These are phyloP conservation scores for Melipona quadrifasciata DNA, from an alignment of 1,140 invertebrate genomes.

Conservation along the genomic window DNA sequence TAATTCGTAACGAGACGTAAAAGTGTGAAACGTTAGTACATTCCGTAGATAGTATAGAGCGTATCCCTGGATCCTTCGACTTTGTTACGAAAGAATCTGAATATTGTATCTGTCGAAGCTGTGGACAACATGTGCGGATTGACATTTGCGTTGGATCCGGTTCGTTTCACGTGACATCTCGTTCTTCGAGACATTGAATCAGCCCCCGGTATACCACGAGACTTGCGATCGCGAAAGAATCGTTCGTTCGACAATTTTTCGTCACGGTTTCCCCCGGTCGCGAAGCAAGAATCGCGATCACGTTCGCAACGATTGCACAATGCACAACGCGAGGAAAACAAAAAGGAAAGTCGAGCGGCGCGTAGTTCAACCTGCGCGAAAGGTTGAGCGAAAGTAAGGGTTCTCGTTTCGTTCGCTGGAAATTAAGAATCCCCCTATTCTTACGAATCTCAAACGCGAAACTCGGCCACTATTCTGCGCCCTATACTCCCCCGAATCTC, in stretches of 20 bases:
- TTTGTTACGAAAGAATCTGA: not conserved
- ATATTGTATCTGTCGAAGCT: not conserved
- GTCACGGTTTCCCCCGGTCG: not conserved
- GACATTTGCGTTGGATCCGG: not conserved
- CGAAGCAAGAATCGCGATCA: not conserved
- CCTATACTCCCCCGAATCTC: not conserved
- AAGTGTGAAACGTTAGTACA: constrained; percentile 20
- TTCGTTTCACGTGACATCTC: constrained; percentile 21
- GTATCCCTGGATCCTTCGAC: not conserved
- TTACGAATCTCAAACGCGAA: not conserved
- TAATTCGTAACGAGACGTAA: constrained; percentile 15
- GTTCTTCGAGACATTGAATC: not conserved
- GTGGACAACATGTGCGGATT: constrained; percentile 2
- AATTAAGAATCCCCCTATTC: not conserved
- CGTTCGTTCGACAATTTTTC: not conserved
- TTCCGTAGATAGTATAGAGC: constrained; percentile 29
- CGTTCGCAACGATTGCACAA: not conserved
- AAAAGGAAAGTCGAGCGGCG: not conserved
- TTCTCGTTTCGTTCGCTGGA: constrained; percentile 16
- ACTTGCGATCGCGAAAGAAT: too few relatives aligned
- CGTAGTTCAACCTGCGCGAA: not conserved
- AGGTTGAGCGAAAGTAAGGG: not conserved
- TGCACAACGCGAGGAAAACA: not conserved
- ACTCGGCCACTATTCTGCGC: not conserved
- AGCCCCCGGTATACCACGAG: too few relatives aligned